Percentiles rank a stretch among this genome's conserved stretches.
These are phyloP conservation scores for Gadopsis marmoratus DNA, from an alignment of 2,797 vertebrate genomes.

Conservation along the genomic window DNA sequence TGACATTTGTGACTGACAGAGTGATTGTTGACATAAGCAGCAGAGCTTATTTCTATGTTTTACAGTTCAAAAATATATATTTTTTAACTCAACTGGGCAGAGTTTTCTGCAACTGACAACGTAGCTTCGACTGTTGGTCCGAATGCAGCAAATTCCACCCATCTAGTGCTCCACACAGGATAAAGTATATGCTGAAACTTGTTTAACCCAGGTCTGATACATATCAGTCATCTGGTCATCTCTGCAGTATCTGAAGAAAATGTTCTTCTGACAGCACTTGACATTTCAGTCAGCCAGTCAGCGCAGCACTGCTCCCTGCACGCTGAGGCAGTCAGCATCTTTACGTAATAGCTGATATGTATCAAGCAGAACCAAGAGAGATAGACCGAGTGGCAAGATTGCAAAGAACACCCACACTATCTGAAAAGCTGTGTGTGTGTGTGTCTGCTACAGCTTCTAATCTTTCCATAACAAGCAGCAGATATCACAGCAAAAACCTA, in stretches of 20 bases:
- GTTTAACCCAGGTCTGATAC: conserved; percentile 22
- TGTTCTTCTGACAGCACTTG: conserved; percentile 54
- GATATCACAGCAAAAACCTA: conserved; percentile 34
- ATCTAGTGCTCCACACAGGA: background rate
- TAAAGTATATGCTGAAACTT: conserved; percentile 13
- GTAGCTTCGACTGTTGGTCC: background rate
- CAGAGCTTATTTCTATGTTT: background rate
- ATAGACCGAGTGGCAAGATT: conserved; percentile 24
- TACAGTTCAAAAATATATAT: no score
- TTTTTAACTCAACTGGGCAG: background rate
- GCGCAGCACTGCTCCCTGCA: conserved; percentile 34
- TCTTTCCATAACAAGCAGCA: conserved; percentile 29
- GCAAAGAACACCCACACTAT: conserved; percentile 37
- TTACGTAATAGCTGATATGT: conserved; percentile 67
- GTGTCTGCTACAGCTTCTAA: conserved; percentile 11
- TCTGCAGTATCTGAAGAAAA: conserved; percentile 58
- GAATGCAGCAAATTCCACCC: background rate
- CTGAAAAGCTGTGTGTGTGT: conserved; percentile 6
- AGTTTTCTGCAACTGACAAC: conserved; percentile 11
- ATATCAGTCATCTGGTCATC: conserved; percentile 18
- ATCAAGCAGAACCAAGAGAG: conserved; percentile 47
- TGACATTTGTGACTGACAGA: conserved; percentile 19
- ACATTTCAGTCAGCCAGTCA: conserved; percentile 66
- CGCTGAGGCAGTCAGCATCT: conserved; percentile 48
- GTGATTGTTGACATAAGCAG: background rate